Evolutionary conservation across 1,140 invertebrate genomes (phyloP), one percentile per base, ranked within the genome.

Genomic region (Berghia stephanieae): DNA sequence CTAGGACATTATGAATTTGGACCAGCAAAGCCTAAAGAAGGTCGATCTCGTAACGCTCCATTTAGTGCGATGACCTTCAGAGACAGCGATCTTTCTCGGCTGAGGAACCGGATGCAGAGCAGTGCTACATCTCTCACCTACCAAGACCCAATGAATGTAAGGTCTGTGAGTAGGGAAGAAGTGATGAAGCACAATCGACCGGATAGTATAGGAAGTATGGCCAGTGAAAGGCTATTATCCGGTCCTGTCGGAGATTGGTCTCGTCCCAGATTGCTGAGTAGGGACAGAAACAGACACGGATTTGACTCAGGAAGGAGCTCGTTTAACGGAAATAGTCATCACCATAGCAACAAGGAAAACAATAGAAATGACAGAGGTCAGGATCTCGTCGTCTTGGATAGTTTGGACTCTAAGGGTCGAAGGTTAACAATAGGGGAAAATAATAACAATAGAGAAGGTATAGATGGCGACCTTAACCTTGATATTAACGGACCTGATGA

Each of bases 1-100:
- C 60, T 82, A 40, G 80, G 82, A 38, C 78, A 80, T 63, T 83
- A 85, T 74, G 81, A 84, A n/a, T 85, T 83, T 72, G 81, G 81
- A 27, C 77, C 82, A 0, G 82, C 82, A 0, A 80, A 80, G 55
- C 78, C 77, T 13, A 70, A 75, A 27, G 83, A 84, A 40, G 52
- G 67, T 18, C 74, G 84, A 2, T 75, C 78, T 16, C 63, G 60
- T 1, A 83, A 83, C 18, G 63, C 78, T 55, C 85, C 86, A 16
- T 83, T 68, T 52, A 87, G 86, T 44, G 78, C 75, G 24, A 75
- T 86, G 21, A 81, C 81, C 2, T 85, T 81, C 79, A 74, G 80
- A 18, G 83, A 86, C 49, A 80, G 83, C 46, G 85, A 85, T 49
- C 77, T 85, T 0, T 77, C 74, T 27, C 81, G 82, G 42, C 49